These are phyloP conservation scores for Gallinago undulata DNA, from an alignment of 2,113 vertebrate species.

Conservation along the genomic window DNA sequence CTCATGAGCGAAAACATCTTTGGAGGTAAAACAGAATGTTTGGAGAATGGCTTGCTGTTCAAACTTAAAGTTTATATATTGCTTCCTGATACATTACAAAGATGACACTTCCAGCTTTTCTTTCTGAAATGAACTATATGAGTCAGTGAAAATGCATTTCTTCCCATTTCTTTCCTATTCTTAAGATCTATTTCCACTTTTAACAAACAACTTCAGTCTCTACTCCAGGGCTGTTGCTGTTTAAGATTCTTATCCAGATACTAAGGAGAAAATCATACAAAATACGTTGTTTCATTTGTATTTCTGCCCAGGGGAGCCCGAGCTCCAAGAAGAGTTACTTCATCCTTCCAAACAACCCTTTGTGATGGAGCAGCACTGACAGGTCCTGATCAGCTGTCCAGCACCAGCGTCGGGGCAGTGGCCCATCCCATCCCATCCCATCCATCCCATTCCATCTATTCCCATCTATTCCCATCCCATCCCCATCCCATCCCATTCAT, in stretches of 20 bases:
- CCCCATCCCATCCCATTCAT: not conserved
- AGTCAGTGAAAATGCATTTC: not conserved
- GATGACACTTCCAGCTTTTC: constrained; percentile 31
- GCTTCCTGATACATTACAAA: constrained; percentile 4
- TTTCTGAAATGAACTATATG: not conserved
- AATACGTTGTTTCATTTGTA: not conserved
- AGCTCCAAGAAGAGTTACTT: constrained; percentile 3
- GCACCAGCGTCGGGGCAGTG: not conserved
- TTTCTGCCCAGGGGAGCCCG: not conserved
- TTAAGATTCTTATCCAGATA: constrained; percentile 25
- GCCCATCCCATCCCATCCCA: no score
- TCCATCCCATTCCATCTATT: not conserved
- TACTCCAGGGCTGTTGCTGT: not conserved
- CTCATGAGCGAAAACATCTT: constrained; percentile 53
- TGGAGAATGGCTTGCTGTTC: not conserved
- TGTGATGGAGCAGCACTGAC: not conserved
- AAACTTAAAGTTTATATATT: constrained; percentile 54
- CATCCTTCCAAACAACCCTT: not conserved
- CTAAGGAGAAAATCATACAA: not conserved
- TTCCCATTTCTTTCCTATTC: not conserved
- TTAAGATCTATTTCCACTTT: not conserved
- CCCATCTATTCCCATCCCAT: no score
- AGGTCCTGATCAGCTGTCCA: not conserved
- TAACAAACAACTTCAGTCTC: not conserved
- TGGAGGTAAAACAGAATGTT: constrained; percentile 53